A percentile compares a stretch with the other conserved stretches of the same genome.
phyloP scores from a whole-genome alignment of 2,797 vertebrate species.

The Phalloptychus januarius region DNA sequence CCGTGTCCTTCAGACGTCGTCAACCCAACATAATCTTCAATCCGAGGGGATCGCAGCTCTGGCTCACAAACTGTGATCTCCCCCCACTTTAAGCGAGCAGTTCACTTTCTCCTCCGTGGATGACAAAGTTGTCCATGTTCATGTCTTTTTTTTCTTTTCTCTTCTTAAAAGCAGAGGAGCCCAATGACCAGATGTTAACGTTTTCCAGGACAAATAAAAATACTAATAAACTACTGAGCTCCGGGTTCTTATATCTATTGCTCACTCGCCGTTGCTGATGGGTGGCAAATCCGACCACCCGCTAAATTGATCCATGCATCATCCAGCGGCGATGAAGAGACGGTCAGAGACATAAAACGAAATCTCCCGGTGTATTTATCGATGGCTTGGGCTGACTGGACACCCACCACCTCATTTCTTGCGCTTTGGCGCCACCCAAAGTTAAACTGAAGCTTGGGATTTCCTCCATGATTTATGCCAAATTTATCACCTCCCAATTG shows the following conservation, averaged over 20 bases:
- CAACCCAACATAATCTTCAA: conserved; percentile 69
- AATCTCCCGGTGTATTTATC: conserved; percentile 58
- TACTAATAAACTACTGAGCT: not conserved
- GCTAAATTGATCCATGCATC: conserved; percentile 49
- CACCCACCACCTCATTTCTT: conserved; percentile 44
- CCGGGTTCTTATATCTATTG: conserved; percentile 5
- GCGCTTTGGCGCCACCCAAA: conserved; percentile 77
- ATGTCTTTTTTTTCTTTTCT: conserved; percentile 1
- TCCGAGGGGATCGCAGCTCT: conserved; percentile 51
- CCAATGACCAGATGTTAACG: conserved; percentile 4
- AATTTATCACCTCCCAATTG: not conserved
- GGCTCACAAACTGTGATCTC: conserved; percentile 49
- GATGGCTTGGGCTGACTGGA: conserved; percentile 12
- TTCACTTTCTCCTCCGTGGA: conserved; percentile 58
- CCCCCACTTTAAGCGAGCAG: conserved; percentile 23
- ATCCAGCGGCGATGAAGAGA: conserved; percentile 48
- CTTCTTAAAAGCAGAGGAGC: conserved; percentile 14
- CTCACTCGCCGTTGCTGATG: conserved; percentile 48
- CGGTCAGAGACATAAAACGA: conserved; percentile 41
- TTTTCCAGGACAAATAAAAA: not conserved
- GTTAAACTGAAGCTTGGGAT: conserved; percentile 37
- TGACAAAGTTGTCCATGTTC: conserved; percentile 56
- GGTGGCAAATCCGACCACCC: conserved; percentile 53
- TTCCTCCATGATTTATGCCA: conserved; percentile 6
- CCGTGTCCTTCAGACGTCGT: conserved; percentile 73